A percentile compares a stretch with the other conserved stretches of the same genome.
Conservation (phyloP, 2,888 invertebrate genomes). For the Plusia festucae region DNA sequence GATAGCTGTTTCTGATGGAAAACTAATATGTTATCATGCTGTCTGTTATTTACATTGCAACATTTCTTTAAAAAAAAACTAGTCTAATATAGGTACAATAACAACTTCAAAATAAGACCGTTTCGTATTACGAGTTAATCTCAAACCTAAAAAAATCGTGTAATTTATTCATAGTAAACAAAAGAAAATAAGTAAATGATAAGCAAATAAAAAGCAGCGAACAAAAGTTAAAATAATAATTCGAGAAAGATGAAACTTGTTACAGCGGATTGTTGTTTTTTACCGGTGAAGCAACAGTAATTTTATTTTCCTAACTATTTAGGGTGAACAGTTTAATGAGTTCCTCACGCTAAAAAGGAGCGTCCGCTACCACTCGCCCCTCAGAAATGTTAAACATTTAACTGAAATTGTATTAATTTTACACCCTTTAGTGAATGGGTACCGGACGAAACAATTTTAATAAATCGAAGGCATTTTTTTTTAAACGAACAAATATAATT, state of each 20-base stretch:
- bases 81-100: no score
- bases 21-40: no score
- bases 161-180: not conserved
- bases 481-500: not conserved
- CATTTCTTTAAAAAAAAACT: no score
- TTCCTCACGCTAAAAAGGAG: slow-evolving; percentile 47
- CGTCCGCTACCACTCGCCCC: slow-evolving; percentile 38
- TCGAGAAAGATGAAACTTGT: slow-evolving; percentile 45
- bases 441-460: slow-evolving; percentile 23
- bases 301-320: slow-evolving; percentile 56
- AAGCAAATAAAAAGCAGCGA: slow-evolving; percentile 42
- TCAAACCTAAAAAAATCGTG: not conserved
- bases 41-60: no score
- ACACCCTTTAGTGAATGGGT: slow-evolving; percentile 34
- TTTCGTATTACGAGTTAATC: not conserved
- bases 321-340: slow-evolving; percentile 53
- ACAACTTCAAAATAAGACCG: no score
- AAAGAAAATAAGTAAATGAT: slow-evolving; percentile 30
- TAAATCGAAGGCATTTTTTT: slow-evolving; percentile 35
- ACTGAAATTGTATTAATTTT: slow-evolving; percentile 49
- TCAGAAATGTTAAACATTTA: slow-evolving; percentile 51
- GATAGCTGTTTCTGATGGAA: no score
- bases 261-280: slow-evolving; percentile 40
- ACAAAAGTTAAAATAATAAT: slow-evolving; percentile 49
- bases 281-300: slow-evolving; percentile 41